Conservation (phyloP, 2,888 invertebrate genomes). For the Cheiracanthium punctorium region DNA sequence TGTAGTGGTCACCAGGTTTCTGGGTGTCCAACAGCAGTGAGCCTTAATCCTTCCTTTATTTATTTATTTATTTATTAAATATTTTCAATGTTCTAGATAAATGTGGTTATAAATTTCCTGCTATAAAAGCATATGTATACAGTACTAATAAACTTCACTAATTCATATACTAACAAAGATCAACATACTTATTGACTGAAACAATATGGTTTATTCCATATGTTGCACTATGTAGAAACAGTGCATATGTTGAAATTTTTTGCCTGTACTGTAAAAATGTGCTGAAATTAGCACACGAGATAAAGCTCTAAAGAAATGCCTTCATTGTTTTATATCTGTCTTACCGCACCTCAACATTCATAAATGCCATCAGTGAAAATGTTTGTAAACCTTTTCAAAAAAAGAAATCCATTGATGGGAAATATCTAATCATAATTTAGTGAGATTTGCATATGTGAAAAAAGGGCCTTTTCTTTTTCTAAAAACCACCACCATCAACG, state of each 20-base stretch:
- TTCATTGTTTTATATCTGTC: conserved; percentile 57
- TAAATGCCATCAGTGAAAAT: conserved; percentile 47
- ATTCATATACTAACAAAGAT: not conserved
- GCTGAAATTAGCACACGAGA: too few relatives aligned
- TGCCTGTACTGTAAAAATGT: too few relatives aligned
- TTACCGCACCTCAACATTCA: conserved; percentile 38
- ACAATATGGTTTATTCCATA: conserved; percentile 6
- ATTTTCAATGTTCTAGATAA: not conserved
- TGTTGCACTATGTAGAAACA: not conserved
- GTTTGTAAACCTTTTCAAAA: conserved; percentile 38
- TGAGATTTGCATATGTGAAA: conserved; percentile 20
- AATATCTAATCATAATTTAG: conserved; percentile 33
- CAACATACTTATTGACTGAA: conserved; percentile 8
- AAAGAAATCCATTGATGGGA: conserved; percentile 23
- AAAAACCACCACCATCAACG: conserved; percentile 35
- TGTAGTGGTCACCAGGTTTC: not conserved
- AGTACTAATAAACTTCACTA: not conserved
- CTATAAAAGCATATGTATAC: not conserved
- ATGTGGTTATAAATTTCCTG: conserved; percentile 15
- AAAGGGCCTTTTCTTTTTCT: conserved; percentile 23
- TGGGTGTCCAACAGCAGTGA: conserved; percentile 19
- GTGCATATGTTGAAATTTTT: not conserved
- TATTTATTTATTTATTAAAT: too few relatives aligned
- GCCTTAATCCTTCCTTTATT: not conserved
- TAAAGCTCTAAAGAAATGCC: conserved; percentile 40